Evolutionary conservation across 2,113 vertebrate species (phyloP), one percentile per base, ranked within the genome.

Genomic region (Thymallus thymallus): DNA sequence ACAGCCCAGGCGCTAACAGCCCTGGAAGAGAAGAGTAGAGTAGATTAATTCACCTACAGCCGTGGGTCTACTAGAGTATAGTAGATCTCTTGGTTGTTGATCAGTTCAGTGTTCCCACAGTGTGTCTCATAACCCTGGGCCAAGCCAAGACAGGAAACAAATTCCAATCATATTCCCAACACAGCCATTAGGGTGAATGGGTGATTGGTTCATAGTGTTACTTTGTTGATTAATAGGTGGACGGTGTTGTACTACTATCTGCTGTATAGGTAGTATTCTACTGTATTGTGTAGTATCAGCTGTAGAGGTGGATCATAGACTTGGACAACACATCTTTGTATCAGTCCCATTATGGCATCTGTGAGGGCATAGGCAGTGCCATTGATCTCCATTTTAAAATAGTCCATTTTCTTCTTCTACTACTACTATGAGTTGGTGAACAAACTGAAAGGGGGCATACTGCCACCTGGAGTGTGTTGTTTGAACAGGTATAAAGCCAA

Each of bases 101-200:
- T 51, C 12, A 51, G 14, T 16, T 18, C 48, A 77, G 64, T 72
- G 22, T 55, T 35, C 6, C 48, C 51, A 6, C 58, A 26, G 13
- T 26, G 35, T 22, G 32, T 2, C 32, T 41, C 7, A 0, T 41
- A 41, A 30, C 41, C 32, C 45, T 23, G 14, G 61, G 77, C 68
- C 72, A 71, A 30, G 29, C 61, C 68, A 13, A 29, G 56, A 77
- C 14, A 22, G 35, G 32, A 58, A 74, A 60, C 60, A 56, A 69
- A 64, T 23, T 51, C 63, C 63, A 64, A 46, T 72, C 67, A 62
- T 41, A 6, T 18, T 55, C 29, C 61, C 48, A 51, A 13, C 1
- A 18, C 48, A 60, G 63, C 32, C 13, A 13, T 67, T 26, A 32
- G 20, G 29, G 64, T 32, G 29, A 29, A 14, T 66, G 26, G 13